Base-by-base conservation (phyloP, 2,888 invertebrate species). In the Brenthis daphne region DNA sequence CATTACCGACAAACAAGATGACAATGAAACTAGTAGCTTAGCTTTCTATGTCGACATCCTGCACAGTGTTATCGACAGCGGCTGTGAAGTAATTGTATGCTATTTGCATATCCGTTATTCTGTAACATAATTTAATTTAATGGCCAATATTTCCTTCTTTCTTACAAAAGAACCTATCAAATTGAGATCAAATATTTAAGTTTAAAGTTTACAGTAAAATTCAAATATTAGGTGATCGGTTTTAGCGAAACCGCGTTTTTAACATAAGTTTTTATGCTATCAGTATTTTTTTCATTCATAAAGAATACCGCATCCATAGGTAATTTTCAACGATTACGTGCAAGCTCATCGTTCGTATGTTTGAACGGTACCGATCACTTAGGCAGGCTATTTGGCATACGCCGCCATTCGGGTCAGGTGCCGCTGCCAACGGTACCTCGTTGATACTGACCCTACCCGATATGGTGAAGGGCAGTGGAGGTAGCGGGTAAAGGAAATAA, bases 311-410 rank as follows among this genome's bases (percentile, higher is more conserved):
- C 50, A 55, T 58, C 55, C 29, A 58, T 6, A 54, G 11, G 29
- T 54, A 20, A 51, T 64, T 72, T 73, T 67, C 69, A 72, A 74
- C 74, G 77, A 82, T 82, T 82, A 83, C 82, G 81, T 79, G 65
- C 66, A 57, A 69, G 70, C 78, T 70, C 73, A 73, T 68, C 74
- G 75, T 74, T 76, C 80, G 71, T 73, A 82, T 87, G 86, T 89
- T 86, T 88, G 89, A 87, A 87, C 89, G 88, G 89, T 86, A 85
- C 88, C 85, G 80, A 89, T 88, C 88, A 88, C 89, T 90, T 89
- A 88, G 82, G 85, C 87, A 82, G 86, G 82, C 82, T 85, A 87
- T 86, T 87, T 85, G 86, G 81, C 79, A 79, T 85, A 85, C 85
- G 86, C 85, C 79, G 82, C 82, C 86, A 88, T 87, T 82, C 82